Percentiles rank a stretch among this genome's conserved stretches.
Conservation (phyloP, 35 echinoderm and acorn worm species). For the Nesometra sesokonis region DNA sequence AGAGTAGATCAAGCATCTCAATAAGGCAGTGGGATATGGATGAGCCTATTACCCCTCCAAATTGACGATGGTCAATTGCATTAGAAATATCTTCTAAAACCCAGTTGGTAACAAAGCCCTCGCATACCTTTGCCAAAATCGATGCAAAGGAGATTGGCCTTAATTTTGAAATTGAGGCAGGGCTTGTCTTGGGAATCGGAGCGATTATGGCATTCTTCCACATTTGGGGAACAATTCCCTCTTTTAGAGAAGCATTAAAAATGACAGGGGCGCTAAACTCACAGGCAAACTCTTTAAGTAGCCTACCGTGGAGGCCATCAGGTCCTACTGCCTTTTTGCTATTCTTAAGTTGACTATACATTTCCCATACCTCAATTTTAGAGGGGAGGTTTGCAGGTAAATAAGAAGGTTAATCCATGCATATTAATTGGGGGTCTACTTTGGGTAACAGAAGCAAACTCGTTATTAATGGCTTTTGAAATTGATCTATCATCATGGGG, state of each 20-base stretch:
- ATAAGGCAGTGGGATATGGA: slow-evolving; percentile 16
- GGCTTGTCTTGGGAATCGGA: not conserved
- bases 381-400: not conserved
- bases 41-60: slow-evolving; percentile 5
- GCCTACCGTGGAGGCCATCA: not conserved
- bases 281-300: slow-evolving; percentile 14
- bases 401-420: too few species aligned
- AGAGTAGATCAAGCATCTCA: not conserved
- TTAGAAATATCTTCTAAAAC: not conserved
- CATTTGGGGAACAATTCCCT: not conserved
- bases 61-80: slow-evolving; percentile 7
- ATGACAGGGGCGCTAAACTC: slow-evolving; percentile 16
- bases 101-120: slow-evolving; percentile 29
- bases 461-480: too few species aligned
- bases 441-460: too few species aligned
- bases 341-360: slow-evolving; percentile 9
- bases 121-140: slow-evolving; percentile 16
- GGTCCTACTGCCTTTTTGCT: not conserved
- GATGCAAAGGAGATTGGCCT: slow-evolving; percentile 12
- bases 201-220: slow-evolving; percentile 16
- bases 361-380: slow-evolving; percentile 1
- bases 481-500: too few species aligned
- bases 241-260: slow-evolving; percentile 27
- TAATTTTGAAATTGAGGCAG: not conserved
- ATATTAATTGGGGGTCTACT: too few species aligned